Evolutionary conservation across 1,140 invertebrate genomes (phyloP), one percentile per base, ranked within the genome.

Genomic region (Dinothrombium tinctorium): DNA sequence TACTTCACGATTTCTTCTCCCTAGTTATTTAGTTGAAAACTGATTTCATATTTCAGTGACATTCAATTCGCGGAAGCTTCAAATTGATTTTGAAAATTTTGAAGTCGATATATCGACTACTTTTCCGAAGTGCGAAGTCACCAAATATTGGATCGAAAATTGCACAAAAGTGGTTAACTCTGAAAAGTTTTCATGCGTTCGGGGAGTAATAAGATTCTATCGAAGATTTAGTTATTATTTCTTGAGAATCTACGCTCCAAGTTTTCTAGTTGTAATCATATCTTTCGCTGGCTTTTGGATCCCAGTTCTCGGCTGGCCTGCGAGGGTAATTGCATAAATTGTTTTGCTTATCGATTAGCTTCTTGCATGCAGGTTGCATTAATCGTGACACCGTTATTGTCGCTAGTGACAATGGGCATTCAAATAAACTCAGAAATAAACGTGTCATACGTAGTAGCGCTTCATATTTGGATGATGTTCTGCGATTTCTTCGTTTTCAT

Each of bases 251-350:
- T 51, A 48, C 33, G 38, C 42, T 9, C 49, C 49, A 2, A 50
- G 43, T 20, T 42, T 49, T 20, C 35, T 51, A 4, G 42, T 47
- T 4, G 47, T 49, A 3, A 38, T 45, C 8, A 48, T 44, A 35
- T 45, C 46, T 7, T 51, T 47, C 25, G 33, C 49, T 12, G 47
- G 46, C 1, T 48, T 51, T 24, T 51, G 48, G 48, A 45, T 49
- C 19, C 48, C 46, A 7, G 38, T 47, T 2, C 33, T 44, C 28
- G 50, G 42, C 11, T 49, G 47, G 38, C 50, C 50, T 15, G 50
- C 45, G 6, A 26, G 50, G 17, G 50, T 29, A 29, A 29, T 11
- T 4, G 11, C 12, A 29, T 29, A 2, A 9, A 68, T n/a, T 4
- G 12, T 2, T 29, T 29, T 29, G 28, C 4, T 29, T 29, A n/a